Evolutionary conservation across 2,113 vertebrate species (phyloP).

Genomic region (Zingel zingel): DNA sequence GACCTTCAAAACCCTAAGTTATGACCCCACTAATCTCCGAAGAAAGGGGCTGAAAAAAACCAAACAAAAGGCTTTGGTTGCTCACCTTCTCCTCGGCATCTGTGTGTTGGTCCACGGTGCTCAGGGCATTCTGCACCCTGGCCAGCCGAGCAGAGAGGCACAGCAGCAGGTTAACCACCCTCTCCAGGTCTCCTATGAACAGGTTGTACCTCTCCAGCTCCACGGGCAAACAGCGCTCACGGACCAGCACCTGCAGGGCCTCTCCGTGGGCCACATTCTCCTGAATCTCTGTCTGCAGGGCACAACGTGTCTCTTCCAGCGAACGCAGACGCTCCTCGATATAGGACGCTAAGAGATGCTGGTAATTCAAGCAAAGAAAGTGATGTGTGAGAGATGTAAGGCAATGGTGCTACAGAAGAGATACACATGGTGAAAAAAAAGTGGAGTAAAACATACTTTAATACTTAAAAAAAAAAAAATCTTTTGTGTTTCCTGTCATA

Average conservation of each 20-base stretch:
- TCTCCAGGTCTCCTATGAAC: conserved; percentile 94
- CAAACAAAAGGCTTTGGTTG: neutral
- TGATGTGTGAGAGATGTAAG: neutral
- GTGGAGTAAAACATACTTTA: neutral
- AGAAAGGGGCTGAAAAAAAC: too few species aligned
- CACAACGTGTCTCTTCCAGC: conserved; percentile 77
- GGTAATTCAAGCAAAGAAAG: conserved; percentile 67
- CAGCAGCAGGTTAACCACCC: conserved; percentile 92
- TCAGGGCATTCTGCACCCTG: conserved; percentile 90
- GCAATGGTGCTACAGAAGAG: neutral
- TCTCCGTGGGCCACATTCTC: conserved; percentile 68
- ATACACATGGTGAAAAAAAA: neutral
- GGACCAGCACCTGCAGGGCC: conserved; percentile 81
- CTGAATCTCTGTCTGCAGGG: conserved; percentile 74
- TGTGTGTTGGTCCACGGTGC: conserved; percentile 78
- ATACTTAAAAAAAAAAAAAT: neutral
- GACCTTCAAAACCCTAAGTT: neutral
- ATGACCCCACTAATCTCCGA: neutral
- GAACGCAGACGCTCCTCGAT: conserved; percentile 81
- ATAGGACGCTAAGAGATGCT: conserved; percentile 78
- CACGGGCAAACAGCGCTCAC: conserved; percentile 82
- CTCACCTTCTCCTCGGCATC: conserved; percentile 93
- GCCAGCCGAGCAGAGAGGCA: conserved; percentile 92
- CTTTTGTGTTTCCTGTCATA: neutral
- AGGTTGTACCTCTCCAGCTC: conserved; percentile 90